A percentile compares a stretch with the other conserved stretches of the same genome.
Evolutionary conservation across 2,888 invertebrate genomes (phyloP).

Genomic region (Protonemura montana): DNA sequence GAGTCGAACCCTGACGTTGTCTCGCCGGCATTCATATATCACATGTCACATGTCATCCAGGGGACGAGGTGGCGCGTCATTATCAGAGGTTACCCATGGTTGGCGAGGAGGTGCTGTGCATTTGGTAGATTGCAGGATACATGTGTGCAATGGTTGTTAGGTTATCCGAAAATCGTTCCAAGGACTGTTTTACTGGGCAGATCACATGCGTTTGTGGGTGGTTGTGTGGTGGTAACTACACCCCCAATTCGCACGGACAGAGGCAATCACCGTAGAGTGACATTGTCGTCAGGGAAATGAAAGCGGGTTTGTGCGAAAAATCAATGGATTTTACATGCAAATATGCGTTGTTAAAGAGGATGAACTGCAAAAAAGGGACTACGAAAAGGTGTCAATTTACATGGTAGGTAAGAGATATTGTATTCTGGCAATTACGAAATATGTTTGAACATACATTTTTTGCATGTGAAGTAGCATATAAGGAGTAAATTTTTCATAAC

Average conservation of each 20-base stretch:
- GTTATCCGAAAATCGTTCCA: neutral
- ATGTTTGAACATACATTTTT: no score
- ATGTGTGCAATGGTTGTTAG: neutral
- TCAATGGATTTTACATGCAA: neutral
- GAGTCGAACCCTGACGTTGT: neutral
- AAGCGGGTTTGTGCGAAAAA: neutral
- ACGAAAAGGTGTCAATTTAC: neutral
- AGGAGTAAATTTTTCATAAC: no score
- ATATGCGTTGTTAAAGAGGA: neutral
- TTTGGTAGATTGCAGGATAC: neutral
- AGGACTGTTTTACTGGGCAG: neutral
- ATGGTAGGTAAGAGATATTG: no score
- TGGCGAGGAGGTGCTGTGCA: neutral
- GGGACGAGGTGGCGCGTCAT: neutral
- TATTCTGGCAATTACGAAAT: no score
- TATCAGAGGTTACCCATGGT: neutral
- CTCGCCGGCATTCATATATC: slow-evolving; percentile 17
- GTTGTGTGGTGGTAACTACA: neutral
- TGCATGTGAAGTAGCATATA: no score
- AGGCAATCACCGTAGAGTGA: neutral
- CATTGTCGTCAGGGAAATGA: neutral
- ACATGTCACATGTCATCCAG: neutral
- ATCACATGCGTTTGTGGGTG: neutral
- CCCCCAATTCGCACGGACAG: neutral
- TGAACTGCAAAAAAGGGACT: neutral